Base-by-base conservation (phyloP, 2,888 invertebrate genomes). In the Brassicogethes aeneus region DNA sequence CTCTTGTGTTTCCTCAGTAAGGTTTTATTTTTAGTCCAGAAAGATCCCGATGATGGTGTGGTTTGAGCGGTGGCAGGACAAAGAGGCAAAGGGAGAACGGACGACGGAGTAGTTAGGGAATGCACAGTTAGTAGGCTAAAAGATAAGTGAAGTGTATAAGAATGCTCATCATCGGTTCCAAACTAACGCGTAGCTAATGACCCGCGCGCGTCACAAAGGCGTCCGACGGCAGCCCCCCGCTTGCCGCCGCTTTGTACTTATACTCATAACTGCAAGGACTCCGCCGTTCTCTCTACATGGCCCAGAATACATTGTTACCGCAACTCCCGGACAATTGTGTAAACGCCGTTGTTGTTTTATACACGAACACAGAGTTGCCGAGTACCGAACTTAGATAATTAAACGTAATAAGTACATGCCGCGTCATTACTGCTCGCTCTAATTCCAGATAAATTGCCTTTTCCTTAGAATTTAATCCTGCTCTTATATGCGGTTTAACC, bases 131-230 rank as follows among this genome's bases (percentile, higher is more conserved):
- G 41, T 47, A 45, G 51, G 47, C 45, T 53, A 46, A 47, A 45
- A 43, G 47, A 45, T 47, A 53, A 58, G 54, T 54, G 59, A 57
- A 56, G 56, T 57, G 62, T 54, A 61, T 59, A 63, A 62, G 62
- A 63, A 62, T 62, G 61, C 60, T 55, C 61, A 59, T 61, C 61
- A 59, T 61, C 61, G 56, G 55, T 64, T 64, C 62, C 63, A 52
- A 50, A 54, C 59, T 57, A 56, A 54, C 62, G 61, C 60, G 58
- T 55, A 57, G 57, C 61, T 64, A 64, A 65, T 64, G 64, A 63
- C 53, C 55, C 59, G 59, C 50, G 52, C 50, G 60, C 61, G 63
- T 59, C 62, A 64, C 63, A 64, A 64, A 65, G 64, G 62, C 63
- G 63, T 51, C 54, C 53, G 45, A 32, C 49, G n/a, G n/a, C 44